Base-by-base conservation (phyloP, 2,888 invertebrate species). In the Cerastoderma edule region DNA sequence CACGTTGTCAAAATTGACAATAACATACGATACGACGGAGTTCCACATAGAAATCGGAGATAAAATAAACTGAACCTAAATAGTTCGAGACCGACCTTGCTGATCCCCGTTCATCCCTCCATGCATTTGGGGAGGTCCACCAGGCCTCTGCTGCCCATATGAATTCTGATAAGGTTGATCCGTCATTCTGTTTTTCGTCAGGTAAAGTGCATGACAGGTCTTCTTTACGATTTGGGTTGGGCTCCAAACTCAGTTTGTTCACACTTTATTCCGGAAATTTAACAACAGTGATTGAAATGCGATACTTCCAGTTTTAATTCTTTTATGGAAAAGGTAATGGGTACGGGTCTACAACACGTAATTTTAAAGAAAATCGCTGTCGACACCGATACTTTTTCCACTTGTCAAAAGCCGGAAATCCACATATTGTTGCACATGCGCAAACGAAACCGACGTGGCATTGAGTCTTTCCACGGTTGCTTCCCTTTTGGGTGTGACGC, bases 371-470 rank as follows among this genome's bases (percentile, higher is more conserved):
- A 2, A 46, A 2, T 5, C 22, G 3, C 24, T 53, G 22, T 53
- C 24, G 53, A 57, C 30, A 32, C 57, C n/a, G 57, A 50, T 10
- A 50, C 33, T 57, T 57, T n/a, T 19, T 2, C 1, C 57, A 33
- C 57, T 57, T 64, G 64, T 64, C 44, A 64, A 44, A 44, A 64
- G 27, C 27, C 64, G 48, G 64, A 64, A 46, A 16, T 3, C 30
- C 0, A 19, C 13, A 32, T 1, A 13, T 5, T 4, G 32, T 28
- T 5, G 77, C 39, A 72, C 77, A 77, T 77, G 77, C 77, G 77
- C 56, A 77, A 13, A 48, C 24, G 13, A 27, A 68, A 66, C 77
- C 72, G 72, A 77, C 77, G 77, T 77, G 77, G 77, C 77, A 72
- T 32, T 32, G 16, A 6, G 22, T n/a, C 2, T n/a, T 16, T 30